A percentile compares a stretch with the other conserved stretches of the same genome.
Conservation (phyloP, 2,113 vertebrate species). For the Hemicordylus capensis region DNA sequence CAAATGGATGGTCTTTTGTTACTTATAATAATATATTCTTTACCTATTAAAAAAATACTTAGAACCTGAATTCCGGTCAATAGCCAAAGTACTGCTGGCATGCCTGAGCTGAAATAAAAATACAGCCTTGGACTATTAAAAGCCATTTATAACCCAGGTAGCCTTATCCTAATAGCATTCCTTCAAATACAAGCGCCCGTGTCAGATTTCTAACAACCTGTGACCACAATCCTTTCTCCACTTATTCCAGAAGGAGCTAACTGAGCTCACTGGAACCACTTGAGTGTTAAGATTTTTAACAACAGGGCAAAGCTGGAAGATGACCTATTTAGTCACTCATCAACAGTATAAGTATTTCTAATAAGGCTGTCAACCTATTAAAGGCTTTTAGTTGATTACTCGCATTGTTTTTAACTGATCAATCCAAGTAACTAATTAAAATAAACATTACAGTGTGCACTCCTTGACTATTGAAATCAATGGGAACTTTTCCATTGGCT, state of each 20-base stretch:
- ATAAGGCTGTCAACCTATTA: neutral
- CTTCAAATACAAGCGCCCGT: neutral
- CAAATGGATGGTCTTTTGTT: constrained; percentile 27
- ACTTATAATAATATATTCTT: neutral
- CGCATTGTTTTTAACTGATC: constrained; percentile 23
- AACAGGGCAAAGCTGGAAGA: neutral
- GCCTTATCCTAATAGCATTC: neutral
- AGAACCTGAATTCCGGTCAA: constrained; percentile 38
- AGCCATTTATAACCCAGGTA: neutral
- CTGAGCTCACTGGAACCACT: neutral
- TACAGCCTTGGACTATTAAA: constrained; percentile 11
- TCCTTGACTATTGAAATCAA: constrained; percentile 23
- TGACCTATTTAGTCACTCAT: constrained; percentile 8
- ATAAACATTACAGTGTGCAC: constrained; percentile 1
- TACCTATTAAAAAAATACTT: neutral
- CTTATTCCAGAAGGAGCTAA: neutral
- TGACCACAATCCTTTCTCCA: neutral
- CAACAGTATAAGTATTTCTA: neutral
- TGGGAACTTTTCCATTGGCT: constrained; percentile 3
- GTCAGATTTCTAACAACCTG: neutral
- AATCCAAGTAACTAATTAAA: constrained; percentile 25
- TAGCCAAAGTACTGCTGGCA: neutral
- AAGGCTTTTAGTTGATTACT: constrained; percentile 30
- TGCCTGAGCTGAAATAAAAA: constrained; percentile 45
- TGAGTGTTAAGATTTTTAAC: neutral